These are phyloP conservation scores for Pandion haliaetus DNA, from an alignment of 2,113 vertebrate species.

Conservation along the genomic window DNA sequence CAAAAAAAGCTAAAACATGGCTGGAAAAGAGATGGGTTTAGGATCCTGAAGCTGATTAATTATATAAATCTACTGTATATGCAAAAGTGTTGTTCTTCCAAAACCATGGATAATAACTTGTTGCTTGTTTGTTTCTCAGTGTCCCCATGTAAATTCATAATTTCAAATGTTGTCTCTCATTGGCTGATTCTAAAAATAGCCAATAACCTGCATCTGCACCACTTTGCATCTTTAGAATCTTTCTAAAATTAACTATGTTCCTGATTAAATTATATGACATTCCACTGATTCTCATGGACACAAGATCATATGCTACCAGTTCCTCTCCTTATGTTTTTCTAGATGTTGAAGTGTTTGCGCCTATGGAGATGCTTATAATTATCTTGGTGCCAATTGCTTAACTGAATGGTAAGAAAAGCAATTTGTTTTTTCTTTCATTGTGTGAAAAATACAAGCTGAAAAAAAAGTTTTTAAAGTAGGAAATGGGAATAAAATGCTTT, in stretches of 20 bases:
- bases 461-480: neutral
- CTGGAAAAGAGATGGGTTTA: neutral
- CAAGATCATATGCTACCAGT: neutral
- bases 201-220: neutral
- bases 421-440: neutral
- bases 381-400: neutral
- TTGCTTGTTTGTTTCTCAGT: neutral
- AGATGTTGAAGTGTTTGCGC: neutral
- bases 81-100: neutral
- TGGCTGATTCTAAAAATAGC: neutral
- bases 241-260: neutral
- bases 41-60: neutral
- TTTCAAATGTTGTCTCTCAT: neutral
- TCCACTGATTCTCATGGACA: neutral
- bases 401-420: neutral
- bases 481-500: neutral
- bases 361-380: neutral
- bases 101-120: neutral
- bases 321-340: neutral
- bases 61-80: neutral
- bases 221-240: neutral
- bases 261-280: neutral
- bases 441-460: neutral
- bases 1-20: neutral
- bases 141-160: neutral